These are phyloP conservation scores for Microtus pennsylvanicus DNA, from an alignment of 2,113 vertebrate species.

Conservation along the genomic window DNA sequence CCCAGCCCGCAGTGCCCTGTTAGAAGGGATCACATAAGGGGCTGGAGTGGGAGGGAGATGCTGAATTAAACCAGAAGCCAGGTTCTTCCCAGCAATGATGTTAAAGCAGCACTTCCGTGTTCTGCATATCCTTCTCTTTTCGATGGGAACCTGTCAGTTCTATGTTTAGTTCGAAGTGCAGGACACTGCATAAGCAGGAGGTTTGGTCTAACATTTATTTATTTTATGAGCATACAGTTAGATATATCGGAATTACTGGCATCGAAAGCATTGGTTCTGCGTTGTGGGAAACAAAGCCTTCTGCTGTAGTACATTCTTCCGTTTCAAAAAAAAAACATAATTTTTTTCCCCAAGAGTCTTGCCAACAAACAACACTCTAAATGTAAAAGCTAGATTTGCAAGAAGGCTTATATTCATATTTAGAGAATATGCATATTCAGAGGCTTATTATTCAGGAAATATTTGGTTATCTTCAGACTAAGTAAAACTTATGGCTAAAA, in stretches of 20 bases:
- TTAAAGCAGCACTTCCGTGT: no score
- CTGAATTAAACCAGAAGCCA: not conserved
- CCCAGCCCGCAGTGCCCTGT: not conserved
- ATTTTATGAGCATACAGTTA: conserved; percentile 33
- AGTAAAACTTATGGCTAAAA: conserved; percentile 77
- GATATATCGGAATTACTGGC: conserved; percentile 52
- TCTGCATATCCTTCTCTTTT: not conserved
- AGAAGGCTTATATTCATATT: conserved; percentile 79
- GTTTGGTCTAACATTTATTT: conserved; percentile 16
- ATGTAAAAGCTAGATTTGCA: conserved; percentile 80
- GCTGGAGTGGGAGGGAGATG: not conserved
- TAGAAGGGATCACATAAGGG: not conserved
- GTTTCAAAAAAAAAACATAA: conserved; percentile 22
- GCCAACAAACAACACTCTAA: conserved; percentile 77
- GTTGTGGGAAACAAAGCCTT: conserved; percentile 74
- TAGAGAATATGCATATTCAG: conserved; percentile 83
- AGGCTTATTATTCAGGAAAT: conserved; percentile 81
- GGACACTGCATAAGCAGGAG: not conserved
- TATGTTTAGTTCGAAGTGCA: not conserved
- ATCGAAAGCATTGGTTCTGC: conserved; percentile 55
- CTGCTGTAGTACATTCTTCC: conserved; percentile 78
- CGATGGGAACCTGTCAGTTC: not conserved
- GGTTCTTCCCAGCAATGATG: not conserved
- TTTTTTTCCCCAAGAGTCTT: conserved; percentile 51
- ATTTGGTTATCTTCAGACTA: conserved; percentile 82